These are phyloP conservation scores for Drosophila littoralis DNA, from an alignment of 1,140 invertebrate species.

Conservation along the genomic window DNA sequence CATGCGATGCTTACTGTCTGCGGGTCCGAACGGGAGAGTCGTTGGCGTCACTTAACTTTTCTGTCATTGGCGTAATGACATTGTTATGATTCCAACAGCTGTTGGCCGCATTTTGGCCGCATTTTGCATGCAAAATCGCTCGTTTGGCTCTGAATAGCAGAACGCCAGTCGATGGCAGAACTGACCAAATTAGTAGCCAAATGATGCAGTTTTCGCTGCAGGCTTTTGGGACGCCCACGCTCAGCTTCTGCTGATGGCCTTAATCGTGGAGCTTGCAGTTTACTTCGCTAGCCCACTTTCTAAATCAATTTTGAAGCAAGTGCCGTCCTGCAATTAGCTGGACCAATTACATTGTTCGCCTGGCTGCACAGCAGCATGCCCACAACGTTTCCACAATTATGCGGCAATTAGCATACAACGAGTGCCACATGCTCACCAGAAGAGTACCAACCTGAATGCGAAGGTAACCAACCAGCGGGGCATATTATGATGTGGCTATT, in stretches of 20 bases:
- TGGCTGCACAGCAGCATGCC: conserved; percentile 49
- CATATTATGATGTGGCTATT: neutral
- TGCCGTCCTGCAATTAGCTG: conserved; percentile 26
- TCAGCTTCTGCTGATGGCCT: conserved; percentile 43
- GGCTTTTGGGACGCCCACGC: conserved; percentile 11
- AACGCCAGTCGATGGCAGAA: conserved; percentile 13
- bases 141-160: conserved; percentile 62
- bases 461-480: neutral
- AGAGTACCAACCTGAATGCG: neutral
- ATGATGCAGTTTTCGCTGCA: conserved; percentile 50
- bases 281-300: conserved; percentile 23
- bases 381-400: conserved; percentile 66
- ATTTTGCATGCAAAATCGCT: conserved; percentile 61
- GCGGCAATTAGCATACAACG: conserved; percentile 75
- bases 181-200: conserved; percentile 57
- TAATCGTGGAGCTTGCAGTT: conserved; percentile 23
- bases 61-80: conserved; percentile 49
- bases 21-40: neutral
- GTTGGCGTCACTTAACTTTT: conserved; percentile 23
- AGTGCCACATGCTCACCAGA: conserved; percentile 54
- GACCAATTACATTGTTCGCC: conserved; percentile 4
- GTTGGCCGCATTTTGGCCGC: conserved; percentile 42
- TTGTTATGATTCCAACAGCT: conserved; percentile 31
- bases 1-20: conserved; percentile 18
- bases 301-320: conserved; percentile 33